Evolutionary conservation across 2,797 vertebrate genomes (phyloP), one percentile per base, ranked within the genome.

Genomic region (Cryptoblepharus egeriae): DNA sequence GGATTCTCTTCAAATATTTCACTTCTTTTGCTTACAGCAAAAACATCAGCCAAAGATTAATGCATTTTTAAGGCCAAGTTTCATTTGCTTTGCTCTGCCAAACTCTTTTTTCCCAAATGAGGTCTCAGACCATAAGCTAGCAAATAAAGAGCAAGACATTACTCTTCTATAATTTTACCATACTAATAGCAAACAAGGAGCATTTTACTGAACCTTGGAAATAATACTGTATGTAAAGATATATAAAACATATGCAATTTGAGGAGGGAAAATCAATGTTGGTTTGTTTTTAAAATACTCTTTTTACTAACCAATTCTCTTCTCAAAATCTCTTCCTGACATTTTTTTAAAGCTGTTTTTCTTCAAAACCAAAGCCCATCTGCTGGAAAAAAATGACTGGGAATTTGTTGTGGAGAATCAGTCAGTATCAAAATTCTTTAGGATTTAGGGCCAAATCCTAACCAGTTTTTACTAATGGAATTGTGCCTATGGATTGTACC

Each of bases 41-140:
- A 74, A 79, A 69, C 24, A 8, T 0, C 0, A 4, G n/a, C 70
- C 69, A 63, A 69, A 58, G 13, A 39, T 60, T 18, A 61, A 32
- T 69, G 37, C 22, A 64, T 63, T 75, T 81, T 73, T 69, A 16
- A 73, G 37, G 49, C 16, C 75, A 79, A 55, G 28, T 28, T 67
- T 65, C 35, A 28, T 5, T 30, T 73, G 82, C 39, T 57, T 72
- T 61, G 68, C 22, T 49, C 7, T 35, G 60, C 39, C n/a, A 84
- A 0, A 0, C 28, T 30, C 58, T 2, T 0, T 2, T 58, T 60
- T 13, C 2, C n/a, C 49, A 49, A 39, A 45, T 61, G 5, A 86
- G 78, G 86, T n/a, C 70, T 39, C 63, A 72, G 75, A 24, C 8
- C 32, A 74, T 37, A 60, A 10, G 28, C 35, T 26, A 28, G 42